Evolutionary conservation across 2,888 invertebrate species (phyloP).

Genomic region (Pollenia labialis): DNA sequence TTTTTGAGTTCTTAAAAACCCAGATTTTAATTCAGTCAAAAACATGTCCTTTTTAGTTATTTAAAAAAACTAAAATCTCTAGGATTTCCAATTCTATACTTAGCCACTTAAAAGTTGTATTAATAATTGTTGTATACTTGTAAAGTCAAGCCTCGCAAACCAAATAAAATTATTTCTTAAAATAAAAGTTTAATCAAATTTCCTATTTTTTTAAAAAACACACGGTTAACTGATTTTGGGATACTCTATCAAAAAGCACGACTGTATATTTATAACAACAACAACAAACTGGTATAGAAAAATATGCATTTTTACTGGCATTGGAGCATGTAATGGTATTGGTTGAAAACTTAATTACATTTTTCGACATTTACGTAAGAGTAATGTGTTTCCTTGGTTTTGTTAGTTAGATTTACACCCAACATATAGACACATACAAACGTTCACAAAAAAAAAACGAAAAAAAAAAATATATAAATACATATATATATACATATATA

Average conservation of each 20-base stretch:
- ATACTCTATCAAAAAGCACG: slow-evolving; percentile 25
- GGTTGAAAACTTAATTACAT: slow-evolving; percentile 75
- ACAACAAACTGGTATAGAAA: slow-evolving; percentile 44
- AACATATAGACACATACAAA: slow-evolving; percentile 34
- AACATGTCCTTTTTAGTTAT: too few relatives aligned
- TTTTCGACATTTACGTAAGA: slow-evolving; percentile 73
- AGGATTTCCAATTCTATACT: too few relatives aligned
- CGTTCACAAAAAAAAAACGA: neutral
- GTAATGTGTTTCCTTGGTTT: slow-evolving; percentile 74
- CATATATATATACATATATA: slow-evolving; percentile 13
- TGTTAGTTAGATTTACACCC: slow-evolving; percentile 72
- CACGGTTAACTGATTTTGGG: slow-evolving; percentile 11
- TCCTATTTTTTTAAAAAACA: neutral
- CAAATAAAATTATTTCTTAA: too few relatives aligned
- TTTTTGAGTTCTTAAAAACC: too few relatives aligned
- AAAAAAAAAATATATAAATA: neutral
- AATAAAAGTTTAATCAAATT: neutral
- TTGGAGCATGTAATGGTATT: slow-evolving; percentile 73
- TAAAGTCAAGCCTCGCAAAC: too few relatives aligned
- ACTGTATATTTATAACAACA: neutral
- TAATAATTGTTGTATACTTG: too few relatives aligned
- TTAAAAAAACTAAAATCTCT: too few relatives aligned
- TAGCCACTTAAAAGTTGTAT: too few relatives aligned
- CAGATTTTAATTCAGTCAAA: too few relatives aligned
- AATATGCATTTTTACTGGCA: slow-evolving; percentile 67